Conservation (phyloP, 37 sponge, comb jelly and placozoan species). For the Geodia barretti region DNA sequence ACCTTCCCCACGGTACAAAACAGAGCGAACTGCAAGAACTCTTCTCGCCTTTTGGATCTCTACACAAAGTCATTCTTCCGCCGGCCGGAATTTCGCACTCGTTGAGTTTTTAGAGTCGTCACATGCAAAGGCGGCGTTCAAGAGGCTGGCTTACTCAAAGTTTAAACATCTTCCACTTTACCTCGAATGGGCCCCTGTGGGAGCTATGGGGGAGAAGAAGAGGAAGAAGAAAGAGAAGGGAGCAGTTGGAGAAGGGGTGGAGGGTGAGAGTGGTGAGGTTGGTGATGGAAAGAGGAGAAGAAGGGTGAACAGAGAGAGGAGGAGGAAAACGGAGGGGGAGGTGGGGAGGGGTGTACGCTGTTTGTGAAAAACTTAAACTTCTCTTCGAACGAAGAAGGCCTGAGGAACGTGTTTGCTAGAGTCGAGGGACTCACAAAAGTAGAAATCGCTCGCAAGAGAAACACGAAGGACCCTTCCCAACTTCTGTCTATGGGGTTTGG, state of each 20-base stretch:
- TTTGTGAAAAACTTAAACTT: slow-evolving; percentile 98
- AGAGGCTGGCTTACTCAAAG: slow-evolving; percentile 83
- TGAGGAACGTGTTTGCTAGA: slow-evolving; percentile 61
- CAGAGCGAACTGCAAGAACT: slow-evolving; percentile 65
- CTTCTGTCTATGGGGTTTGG: slow-evolving; percentile 96
- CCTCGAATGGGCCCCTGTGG: slow-evolving; percentile 96
- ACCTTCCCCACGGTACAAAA: slow-evolving; percentile 82
- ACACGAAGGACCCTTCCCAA: slow-evolving; percentile 54
- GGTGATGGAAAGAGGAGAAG: slow-evolving; percentile 12
- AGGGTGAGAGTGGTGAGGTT: background rate
- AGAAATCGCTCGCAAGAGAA: slow-evolving; percentile 64
- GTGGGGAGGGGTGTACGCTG: slow-evolving; percentile 55
- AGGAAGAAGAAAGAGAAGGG: slow-evolving; percentile 23
- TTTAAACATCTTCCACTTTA: slow-evolving; percentile 94
- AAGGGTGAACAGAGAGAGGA: background rate
- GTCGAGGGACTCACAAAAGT: slow-evolving; percentile 27
- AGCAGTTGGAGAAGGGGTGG: background rate
- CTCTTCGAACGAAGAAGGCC: slow-evolving; percentile 68
- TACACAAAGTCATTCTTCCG: slow-evolving; percentile 78
- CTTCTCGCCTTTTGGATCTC: slow-evolving; percentile 81
- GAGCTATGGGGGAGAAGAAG: no score
- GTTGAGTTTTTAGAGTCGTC: slow-evolving; percentile 75
- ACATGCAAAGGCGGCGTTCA: slow-evolving; percentile 84
- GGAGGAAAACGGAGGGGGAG: background rate
- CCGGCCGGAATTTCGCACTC: slow-evolving; percentile 91